Evolutionary conservation across 2,888 invertebrate species (phyloP), one percentile per base, ranked within the genome.

Genomic region (Drosophila peninsularis): DNA sequence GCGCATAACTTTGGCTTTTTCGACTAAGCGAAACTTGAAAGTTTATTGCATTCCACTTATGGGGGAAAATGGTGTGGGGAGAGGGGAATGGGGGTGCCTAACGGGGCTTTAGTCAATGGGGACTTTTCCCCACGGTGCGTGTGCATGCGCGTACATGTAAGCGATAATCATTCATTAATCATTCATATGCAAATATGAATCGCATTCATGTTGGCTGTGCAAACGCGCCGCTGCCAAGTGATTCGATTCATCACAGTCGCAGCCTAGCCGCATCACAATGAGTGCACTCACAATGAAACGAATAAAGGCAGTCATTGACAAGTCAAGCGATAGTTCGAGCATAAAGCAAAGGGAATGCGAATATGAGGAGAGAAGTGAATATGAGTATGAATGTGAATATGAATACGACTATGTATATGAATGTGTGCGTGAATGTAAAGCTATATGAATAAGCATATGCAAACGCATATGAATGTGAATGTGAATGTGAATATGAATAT

Each of bases 21-120:
- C 44, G 55, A 58, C 56, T 47, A 62, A 63, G 57, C 50, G 57
- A 52, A 63, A 54, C 70, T 69, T 54, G 58, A 76, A 82, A 85
- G 85, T 82, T 82, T 73, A 76, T 84, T 85, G 80, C 82, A 85
- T 87, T 79, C 82, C 82, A 81, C 72, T 69, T 75, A 80, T 37
- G 62, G 56, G 55, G 21, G 19, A 24, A 49, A 49, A 19, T 13
- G 3, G 19, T 7, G 7, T 7, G 19, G 13, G 14, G 0, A 21
- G 14, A 9, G 24, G 32, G 54, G 6, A n/a, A n/a, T n/a, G 17
- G 24, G 24, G 24, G 24, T 24, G 3, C 7, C 37, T 52, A 52
- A 50, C 49, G 49, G 49, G 9, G 2, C 50, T n/a, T 5, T 50
- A 34, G 27, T 36, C 44, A 47, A 36, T 58, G 57, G 39, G 65